Evolutionary conservation across 2,888 invertebrate genomes (phyloP).

Genomic region (Napeogenes inachia): DNA sequence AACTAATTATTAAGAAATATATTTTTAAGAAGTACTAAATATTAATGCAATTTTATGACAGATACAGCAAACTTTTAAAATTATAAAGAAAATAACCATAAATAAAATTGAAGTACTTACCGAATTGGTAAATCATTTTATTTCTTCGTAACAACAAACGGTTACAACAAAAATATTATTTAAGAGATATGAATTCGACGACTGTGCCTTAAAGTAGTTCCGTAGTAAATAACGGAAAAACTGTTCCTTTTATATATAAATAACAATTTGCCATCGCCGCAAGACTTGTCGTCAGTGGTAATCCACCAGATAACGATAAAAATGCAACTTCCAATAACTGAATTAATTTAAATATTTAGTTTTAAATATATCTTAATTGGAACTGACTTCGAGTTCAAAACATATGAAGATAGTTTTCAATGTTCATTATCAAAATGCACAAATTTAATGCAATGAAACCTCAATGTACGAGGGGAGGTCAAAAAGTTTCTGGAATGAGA

Average conservation of each 20-base stretch:
- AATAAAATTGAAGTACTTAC: constrained; percentile 18
- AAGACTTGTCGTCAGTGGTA: constrained; percentile 21
- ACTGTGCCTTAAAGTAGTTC: constrained; percentile 9
- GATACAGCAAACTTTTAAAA: background rate
- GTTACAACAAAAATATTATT: constrained; percentile 1
- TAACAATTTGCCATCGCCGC: constrained; percentile 10
- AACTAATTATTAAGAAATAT: too few species aligned
- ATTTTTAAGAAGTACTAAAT: too few species aligned
- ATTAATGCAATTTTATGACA: too few species aligned
- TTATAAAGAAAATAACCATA: constrained; percentile 6
- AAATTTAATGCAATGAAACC: background rate
- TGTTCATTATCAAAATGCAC: background rate
- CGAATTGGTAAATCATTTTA: constrained; percentile 23
- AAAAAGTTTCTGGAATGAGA: too few species aligned
- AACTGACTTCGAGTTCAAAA: background rate
- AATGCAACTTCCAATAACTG: constrained; percentile 13
- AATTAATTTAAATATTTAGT: constrained; percentile 6
- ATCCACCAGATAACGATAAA: constrained; percentile 21
- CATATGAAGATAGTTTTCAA: background rate
- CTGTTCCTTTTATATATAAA: constrained; percentile 21
- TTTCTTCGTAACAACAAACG: constrained; percentile 9
- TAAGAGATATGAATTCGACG: constrained; percentile 8
- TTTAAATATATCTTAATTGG: constrained; percentile 9
- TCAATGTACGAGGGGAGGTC: too few species aligned
- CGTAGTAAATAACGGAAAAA: constrained; percentile 13